Conservation (phyloP, 2,113 vertebrate genomes). For the Mesoclemmys tuberculata region DNA sequence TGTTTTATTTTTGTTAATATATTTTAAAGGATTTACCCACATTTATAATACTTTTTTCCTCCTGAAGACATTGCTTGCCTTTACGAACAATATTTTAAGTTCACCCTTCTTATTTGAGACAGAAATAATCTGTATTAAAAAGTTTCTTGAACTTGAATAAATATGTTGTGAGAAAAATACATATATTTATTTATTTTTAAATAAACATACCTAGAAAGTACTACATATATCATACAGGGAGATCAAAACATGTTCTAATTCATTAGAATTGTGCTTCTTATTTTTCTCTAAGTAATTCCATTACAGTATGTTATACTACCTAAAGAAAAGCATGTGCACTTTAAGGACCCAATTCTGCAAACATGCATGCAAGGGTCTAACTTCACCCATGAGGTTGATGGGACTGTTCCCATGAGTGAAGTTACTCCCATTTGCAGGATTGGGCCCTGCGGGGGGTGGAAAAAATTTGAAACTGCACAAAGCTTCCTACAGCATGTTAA, state of each 20-base stretch:
- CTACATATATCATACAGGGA: neutral
- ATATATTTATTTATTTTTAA: neutral
- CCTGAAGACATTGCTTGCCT: constrained; percentile 3
- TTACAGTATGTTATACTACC: neutral
- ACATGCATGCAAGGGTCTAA: neutral
- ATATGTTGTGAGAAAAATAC: neutral
- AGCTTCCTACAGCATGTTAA: neutral
- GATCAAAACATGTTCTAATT: neutral
- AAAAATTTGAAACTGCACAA: neutral
- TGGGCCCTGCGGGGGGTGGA: constrained; percentile 43
- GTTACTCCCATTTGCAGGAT: constrained; percentile 35
- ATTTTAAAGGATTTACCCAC: neutral
- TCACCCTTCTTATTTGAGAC: constrained; percentile 10
- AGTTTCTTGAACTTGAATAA: neutral
- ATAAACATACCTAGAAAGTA: neutral
- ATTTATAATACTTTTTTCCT: constrained; percentile 44
- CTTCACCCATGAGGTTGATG: neutral
- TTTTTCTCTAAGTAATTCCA: constrained; percentile 6
- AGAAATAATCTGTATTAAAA: neutral
- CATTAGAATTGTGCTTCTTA: neutral
- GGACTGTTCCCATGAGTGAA: neutral
- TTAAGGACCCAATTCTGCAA: constrained; percentile 14
- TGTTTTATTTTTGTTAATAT: neutral
- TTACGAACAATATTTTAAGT: constrained; percentile 8
- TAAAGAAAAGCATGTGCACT: neutral